phyloP scores from a whole-genome alignment of 2,888 invertebrate genomes.

The Tipula vernalis region DNA sequence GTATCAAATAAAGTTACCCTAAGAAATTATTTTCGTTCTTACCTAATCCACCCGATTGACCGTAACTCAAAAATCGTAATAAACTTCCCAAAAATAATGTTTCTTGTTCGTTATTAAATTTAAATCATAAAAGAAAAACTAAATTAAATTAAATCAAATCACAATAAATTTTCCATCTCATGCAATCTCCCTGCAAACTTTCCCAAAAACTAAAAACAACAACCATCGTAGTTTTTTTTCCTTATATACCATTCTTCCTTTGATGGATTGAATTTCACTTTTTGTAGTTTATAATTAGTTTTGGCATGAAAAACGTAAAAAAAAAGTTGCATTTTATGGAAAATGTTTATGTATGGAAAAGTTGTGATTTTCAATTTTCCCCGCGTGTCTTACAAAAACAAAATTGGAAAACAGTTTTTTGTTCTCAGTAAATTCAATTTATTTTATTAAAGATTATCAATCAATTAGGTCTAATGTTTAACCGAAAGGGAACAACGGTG shows the following conservation, averaged over 20 bases:
- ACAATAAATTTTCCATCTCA: neutral
- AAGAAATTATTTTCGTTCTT: too few relatives aligned
- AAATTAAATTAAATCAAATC: neutral
- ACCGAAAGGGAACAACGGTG: neutral
- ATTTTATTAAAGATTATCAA: neutral
- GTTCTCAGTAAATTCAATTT: neutral
- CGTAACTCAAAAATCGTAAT: neutral
- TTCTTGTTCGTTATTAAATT: neutral
- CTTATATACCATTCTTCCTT: neutral
- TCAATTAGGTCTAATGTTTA: neutral
- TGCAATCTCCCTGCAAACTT: neutral
- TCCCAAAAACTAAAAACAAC: neutral
- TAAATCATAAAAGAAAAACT: neutral
- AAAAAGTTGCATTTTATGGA: neutral
- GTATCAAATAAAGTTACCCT: too few relatives aligned
- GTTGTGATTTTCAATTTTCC: neutral
- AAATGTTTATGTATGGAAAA: neutral
- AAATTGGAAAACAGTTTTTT: neutral
- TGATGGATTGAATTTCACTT: neutral
- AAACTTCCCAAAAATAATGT: neutral
- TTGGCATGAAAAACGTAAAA: neutral
- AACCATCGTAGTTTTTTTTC: neutral
- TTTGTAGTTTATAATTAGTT: neutral
- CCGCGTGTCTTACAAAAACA: neutral
- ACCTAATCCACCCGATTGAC: neutral